Percentiles rank a stretch among this genome's conserved stretches.
Evolutionary conservation across 2,888 invertebrate genomes (phyloP).

Genomic region (Rhamphomyia laevipes): DNA sequence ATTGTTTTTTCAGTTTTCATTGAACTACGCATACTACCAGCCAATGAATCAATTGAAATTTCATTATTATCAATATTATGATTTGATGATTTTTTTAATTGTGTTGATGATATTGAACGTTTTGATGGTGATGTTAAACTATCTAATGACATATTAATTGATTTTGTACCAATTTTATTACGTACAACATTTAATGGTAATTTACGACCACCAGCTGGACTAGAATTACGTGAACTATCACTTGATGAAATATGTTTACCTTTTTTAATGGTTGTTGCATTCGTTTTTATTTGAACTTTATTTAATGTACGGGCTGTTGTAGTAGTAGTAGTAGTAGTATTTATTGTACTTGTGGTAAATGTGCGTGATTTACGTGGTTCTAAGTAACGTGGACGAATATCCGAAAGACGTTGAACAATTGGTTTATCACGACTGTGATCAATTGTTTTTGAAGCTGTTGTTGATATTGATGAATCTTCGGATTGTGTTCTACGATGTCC

Average conservation of each 20-base stretch:
- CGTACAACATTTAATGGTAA: constrained; percentile 16
- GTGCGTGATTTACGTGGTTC: constrained; percentile 41
- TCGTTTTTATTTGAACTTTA: constrained; percentile 30
- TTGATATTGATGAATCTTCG: constrained; percentile 25
- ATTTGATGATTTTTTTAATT: constrained; percentile 13
- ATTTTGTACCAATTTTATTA: constrained; percentile 28
- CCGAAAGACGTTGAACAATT: constrained; percentile 19
- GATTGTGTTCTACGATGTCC: constrained; percentile 34
- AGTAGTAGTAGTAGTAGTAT: constrained; percentile 12
- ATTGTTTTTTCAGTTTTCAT: constrained; percentile 35
- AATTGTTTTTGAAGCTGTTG: constrained; percentile 6
- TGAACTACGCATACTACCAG: constrained; percentile 37
- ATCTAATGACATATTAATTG: constrained; percentile 34
- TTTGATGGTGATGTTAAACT: constrained; percentile 31
- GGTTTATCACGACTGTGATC: constrained; percentile 7
- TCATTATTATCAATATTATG: constrained; percentile 24
- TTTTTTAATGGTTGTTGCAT: constrained; percentile 23
- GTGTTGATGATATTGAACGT: constrained; percentile 20
- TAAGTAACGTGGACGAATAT: constrained; percentile 48
- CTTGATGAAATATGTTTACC: constrained; percentile 34
- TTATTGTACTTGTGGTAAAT: constrained; percentile 4
- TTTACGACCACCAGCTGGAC: constrained; percentile 29
- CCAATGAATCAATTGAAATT: constrained; percentile 32
- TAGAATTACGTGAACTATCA: constrained; percentile 35
- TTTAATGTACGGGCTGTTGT: constrained; percentile 23